These are phyloP conservation scores for Hipposideros larvatus DNA, from an alignment of 2,797 vertebrate species.

Conservation along the genomic window DNA sequence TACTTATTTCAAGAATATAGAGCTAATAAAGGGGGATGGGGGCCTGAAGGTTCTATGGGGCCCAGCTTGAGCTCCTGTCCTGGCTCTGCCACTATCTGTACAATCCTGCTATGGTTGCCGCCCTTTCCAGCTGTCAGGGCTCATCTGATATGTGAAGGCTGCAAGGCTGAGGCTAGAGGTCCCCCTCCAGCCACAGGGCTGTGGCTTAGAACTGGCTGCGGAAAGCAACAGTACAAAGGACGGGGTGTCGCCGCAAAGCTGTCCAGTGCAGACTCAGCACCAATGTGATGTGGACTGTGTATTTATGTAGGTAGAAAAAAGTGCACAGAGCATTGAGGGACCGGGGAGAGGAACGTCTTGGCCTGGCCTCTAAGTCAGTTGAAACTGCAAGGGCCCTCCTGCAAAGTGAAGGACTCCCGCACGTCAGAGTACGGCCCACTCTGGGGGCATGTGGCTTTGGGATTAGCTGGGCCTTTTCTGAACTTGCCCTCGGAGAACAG, in stretches of 20 bases:
- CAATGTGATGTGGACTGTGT: conserved; percentile 36
- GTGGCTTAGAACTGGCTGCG: neutral
- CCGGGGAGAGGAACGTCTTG: neutral
- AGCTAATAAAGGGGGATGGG: neutral
- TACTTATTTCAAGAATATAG: neutral
- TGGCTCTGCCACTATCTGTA: neutral
- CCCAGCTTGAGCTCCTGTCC: neutral
- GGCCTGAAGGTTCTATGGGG: neutral
- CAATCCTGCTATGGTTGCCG: neutral
- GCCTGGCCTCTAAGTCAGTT: neutral
- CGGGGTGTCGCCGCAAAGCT: too few relatives aligned
- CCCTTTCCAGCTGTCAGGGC: neutral
- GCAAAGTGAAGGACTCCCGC: neutral
- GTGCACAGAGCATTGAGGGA: conserved; percentile 70
- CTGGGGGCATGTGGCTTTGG: neutral
- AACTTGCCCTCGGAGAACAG: neutral
- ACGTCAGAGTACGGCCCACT: neutral
- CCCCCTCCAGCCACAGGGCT: neutral
- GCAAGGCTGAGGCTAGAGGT: neutral
- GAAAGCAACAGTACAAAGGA: neutral
- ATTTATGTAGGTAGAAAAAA: conserved; percentile 79
- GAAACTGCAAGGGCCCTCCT: neutral
- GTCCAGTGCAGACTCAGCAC: neutral
- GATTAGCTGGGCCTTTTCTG: neutral
- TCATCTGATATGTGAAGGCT: neutral